Percentiles rank a stretch among this genome's conserved stretches.
phyloP scores from a whole-genome alignment of 2,113 vertebrate genomes.

The Callipepla californica region DNA sequence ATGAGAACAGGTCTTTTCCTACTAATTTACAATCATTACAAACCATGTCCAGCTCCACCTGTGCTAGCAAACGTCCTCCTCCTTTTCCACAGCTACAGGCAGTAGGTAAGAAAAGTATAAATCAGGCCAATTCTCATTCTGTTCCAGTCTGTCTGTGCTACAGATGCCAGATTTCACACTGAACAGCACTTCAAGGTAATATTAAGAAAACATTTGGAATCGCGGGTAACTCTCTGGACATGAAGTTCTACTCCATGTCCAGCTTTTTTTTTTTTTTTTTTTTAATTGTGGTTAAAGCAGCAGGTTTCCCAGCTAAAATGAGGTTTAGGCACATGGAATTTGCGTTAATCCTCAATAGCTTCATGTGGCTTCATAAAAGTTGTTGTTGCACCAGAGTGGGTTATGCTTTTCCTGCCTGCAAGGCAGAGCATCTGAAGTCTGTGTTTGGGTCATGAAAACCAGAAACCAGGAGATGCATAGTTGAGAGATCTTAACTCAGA shows the following conservation, averaged over 20 bases:
- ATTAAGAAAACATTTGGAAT: neutral
- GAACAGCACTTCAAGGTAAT: neutral
- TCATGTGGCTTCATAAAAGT: conserved; percentile 30
- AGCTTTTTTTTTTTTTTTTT: neutral
- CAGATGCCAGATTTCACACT: neutral
- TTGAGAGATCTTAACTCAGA: neutral
- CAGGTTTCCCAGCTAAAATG: neutral
- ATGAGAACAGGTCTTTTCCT: neutral
- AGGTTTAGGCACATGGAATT: conserved; percentile 7
- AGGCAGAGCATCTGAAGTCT: neutral
- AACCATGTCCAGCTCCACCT: neutral
- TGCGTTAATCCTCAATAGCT: conserved; percentile 5
- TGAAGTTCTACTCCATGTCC: neutral
- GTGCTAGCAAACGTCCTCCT: neutral
- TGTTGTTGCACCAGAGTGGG: neutral
- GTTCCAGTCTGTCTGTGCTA: neutral
- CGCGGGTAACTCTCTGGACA: neutral
- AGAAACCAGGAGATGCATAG: neutral
- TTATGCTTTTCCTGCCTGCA: conserved; percentile 21
- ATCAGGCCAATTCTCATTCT: neutral
- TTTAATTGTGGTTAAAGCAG: neutral
- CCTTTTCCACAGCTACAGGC: neutral
- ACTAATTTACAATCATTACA: neutral
- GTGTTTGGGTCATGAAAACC: neutral
- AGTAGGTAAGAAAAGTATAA: neutral